Base-by-base conservation (phyloP, 2,113 vertebrate genomes). In the Chaenogobius annularis region DNA sequence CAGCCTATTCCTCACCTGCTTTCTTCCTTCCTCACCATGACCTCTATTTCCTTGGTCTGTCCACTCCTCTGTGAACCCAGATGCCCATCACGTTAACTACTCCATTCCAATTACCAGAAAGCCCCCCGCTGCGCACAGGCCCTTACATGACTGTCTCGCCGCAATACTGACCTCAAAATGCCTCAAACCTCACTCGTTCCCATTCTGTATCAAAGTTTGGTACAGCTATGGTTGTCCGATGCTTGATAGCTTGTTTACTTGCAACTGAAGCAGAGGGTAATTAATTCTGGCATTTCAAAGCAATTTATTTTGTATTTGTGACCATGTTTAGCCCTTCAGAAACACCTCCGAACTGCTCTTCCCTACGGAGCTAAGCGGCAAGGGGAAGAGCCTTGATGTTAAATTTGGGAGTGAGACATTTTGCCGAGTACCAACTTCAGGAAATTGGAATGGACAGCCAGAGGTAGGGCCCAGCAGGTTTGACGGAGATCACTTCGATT, bases 191-290 rank as follows among this genome's bases (percentile, higher is more conserved):
- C 19, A 9, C 35, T 55, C 12, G 23, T 54, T 37, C 66, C 35
- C 37, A 23, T 62, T 72, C 68, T 81, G 83, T 69, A 81, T 85
- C 44, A 84, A 76, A 72, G 5, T 0, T 79, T 62, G 17, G 54
- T 23, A 58, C 81, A 70, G 77, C 79, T 64, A 47, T 68, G 66
- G 48, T 37, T 70, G 66, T 75, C 74, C 76, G 77, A 78, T 84
- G 80, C 75, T 74, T 83, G 66, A 84, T 77, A 78, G 84, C 84
- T 89, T 90, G 83, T 89, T 86, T 87, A 75, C 83, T 75, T 9
- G 20, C 76, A 73, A 82, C 73, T 73, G 75, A 78, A 75, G 69
- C 58, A 83, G 79, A 78, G 19, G 50, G 66, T 85, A 75, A 90
- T 89, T 87, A 75, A 82, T 77, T 80, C 75, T 82, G 84, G 79